Evolutionary conservation across 2,888 invertebrate genomes (phyloP).

Genomic region (Iphiclides podalirius): DNA sequence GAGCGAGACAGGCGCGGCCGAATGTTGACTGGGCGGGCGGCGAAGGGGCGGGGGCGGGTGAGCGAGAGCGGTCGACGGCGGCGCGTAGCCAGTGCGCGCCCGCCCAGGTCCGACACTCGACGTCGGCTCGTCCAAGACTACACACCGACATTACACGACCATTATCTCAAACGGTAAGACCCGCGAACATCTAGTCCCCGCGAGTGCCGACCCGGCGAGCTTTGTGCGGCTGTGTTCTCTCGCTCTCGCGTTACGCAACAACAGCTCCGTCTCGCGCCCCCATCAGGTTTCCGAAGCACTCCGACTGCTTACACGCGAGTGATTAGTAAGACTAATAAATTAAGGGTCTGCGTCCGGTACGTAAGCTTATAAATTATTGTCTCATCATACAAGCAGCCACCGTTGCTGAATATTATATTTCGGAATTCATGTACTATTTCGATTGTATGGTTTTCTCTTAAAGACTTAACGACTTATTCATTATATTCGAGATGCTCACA

Average conservation of each 20-base stretch:
- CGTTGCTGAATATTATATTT: too few relatives aligned
- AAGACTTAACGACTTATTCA: too few relatives aligned
- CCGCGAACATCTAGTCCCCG: slow-evolving; percentile 58
- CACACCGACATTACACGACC: slow-evolving; percentile 70
- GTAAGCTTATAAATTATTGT: slow-evolving; percentile 55
- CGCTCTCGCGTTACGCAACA: slow-evolving; percentile 62
- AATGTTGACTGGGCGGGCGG: slow-evolving; percentile 50
- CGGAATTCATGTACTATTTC: too few relatives aligned
- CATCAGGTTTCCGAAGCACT: too few relatives aligned
- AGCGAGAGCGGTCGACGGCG: slow-evolving; percentile 34
- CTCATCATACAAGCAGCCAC: too few relatives aligned
- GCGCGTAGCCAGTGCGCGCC: slow-evolving; percentile 71
- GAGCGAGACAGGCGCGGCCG: slow-evolving; percentile 38
- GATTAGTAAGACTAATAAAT: slow-evolving; percentile 52
- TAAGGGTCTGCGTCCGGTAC: slow-evolving; percentile 55
- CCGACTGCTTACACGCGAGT: slow-evolving; percentile 50
- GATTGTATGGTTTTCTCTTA: too few relatives aligned
- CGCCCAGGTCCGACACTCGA: slow-evolving; percentile 78
- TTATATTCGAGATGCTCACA: too few relatives aligned
- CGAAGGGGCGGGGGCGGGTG: slow-evolving; percentile 38
- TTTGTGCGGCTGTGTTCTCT: slow-evolving; percentile 41
- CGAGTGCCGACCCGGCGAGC: slow-evolving; percentile 61
- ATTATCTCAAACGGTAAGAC: slow-evolving; percentile 74
- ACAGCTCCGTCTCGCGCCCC: slow-evolving; percentile 44
- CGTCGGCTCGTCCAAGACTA: slow-evolving; percentile 78